Conservation (phyloP, 2,113 vertebrate species). For the Cariama cristata region DNA sequence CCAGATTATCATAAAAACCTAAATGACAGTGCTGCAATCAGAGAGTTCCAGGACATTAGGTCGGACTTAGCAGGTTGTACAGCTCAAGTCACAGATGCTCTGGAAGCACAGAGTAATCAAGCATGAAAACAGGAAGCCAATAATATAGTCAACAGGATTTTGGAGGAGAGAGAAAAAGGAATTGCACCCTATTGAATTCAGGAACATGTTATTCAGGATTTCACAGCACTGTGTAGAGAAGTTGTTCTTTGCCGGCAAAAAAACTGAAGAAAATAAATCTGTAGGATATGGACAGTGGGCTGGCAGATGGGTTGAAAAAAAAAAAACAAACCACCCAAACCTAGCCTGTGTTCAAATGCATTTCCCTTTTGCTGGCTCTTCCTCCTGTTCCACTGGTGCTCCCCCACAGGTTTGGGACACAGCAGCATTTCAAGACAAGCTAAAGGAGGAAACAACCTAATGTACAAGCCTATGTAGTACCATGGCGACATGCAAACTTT, state of each 20-base stretch:
- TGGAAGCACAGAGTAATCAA: not conserved
- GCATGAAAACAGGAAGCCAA: not conserved
- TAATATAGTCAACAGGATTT: not conserved
- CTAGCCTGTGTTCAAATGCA: fast-evolving
- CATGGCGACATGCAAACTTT: not conserved
- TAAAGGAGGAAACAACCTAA: not conserved
- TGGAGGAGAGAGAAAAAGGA: not conserved
- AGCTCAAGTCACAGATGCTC: slow-evolving; percentile 30
- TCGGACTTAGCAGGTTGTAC: not conserved
- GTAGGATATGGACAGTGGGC: not conserved
- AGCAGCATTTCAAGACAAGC: not conserved
- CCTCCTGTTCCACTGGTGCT: not conserved
- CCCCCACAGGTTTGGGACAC: not conserved
- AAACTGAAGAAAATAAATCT: not conserved
- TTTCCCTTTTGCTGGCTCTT: not conserved
- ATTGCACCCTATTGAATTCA: not conserved
- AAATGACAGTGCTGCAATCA: not conserved
- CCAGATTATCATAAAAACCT: not conserved
- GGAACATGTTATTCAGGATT: not conserved
- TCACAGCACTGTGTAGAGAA: not conserved
- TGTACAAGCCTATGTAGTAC: not conserved
- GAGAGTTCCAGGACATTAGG: slow-evolving; percentile 11
- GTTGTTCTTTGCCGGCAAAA: not conserved
- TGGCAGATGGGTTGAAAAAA: not conserved
- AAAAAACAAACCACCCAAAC: not conserved